These are phyloP conservation scores for Sisor rabdophorus DNA, from an alignment of 2,113 vertebrate genomes.

Conservation along the genomic window DNA sequence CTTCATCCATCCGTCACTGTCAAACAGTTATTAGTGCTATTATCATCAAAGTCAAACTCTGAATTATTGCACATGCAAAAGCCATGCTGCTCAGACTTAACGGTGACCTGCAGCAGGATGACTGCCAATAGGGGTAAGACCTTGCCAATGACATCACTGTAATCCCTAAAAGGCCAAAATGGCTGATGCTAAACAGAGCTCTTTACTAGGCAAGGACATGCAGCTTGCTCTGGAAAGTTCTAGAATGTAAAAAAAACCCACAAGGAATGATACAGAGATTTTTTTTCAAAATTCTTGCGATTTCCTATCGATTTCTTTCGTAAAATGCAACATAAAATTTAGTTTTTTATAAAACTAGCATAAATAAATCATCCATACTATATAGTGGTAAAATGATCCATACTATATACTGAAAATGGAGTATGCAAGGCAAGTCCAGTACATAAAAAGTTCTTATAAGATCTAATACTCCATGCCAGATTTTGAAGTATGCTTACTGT, in stretches of 20 bases:
- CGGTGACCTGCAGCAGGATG: constrained; percentile 48
- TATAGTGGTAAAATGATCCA: too few relatives aligned
- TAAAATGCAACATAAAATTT: too few relatives aligned
- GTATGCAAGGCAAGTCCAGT: too few relatives aligned
- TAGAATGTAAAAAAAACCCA: constrained; percentile 5
- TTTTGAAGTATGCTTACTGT: too few relatives aligned
- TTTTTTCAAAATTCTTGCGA: background rate
- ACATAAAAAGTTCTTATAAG: too few relatives aligned
- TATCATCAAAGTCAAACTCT: constrained; percentile 59
- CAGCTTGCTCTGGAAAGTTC: constrained; percentile 37
- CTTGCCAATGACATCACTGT: constrained; percentile 53
- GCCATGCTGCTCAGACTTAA: constrained; percentile 42
- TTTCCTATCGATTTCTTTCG: too few relatives aligned
- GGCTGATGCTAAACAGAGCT: constrained; percentile 40
- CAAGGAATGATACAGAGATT: background rate
- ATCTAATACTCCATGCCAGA: too few relatives aligned
- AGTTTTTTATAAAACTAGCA: too few relatives aligned
- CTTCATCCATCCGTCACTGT: constrained; percentile 70
- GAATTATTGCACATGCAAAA: constrained; percentile 53
- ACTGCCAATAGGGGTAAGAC: constrained; percentile 49
- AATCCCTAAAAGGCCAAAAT: constrained; percentile 50
- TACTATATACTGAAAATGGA: too few relatives aligned
- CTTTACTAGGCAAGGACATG: constrained; percentile 31
- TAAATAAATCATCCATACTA: background rate
- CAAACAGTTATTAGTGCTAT: constrained; percentile 61